phyloP scores from a whole-genome alignment of 1,140 invertebrate species.

The Bombus fervidus region DNA sequence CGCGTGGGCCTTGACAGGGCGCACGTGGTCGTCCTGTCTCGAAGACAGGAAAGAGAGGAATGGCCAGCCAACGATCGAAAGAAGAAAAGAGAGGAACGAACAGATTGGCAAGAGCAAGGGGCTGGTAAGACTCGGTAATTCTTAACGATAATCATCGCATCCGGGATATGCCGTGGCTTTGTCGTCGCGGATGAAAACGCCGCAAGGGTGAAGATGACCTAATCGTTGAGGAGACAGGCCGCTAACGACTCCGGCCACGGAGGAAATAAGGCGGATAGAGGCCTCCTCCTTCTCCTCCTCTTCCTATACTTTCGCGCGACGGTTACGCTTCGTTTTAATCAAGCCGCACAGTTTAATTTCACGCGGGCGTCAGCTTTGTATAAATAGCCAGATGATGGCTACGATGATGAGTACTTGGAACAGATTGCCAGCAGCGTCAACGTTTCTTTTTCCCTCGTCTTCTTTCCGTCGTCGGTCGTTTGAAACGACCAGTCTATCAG shows the following conservation, averaged over 20 bases:
- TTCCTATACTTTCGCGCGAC: not conserved
- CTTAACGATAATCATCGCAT: conserved; percentile 73
- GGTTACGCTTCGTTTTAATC: conserved; percentile 23
- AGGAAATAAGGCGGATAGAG: conserved; percentile 14
- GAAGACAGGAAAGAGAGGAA: conserved; percentile 51
- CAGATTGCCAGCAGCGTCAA: not conserved
- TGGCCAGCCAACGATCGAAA: not conserved
- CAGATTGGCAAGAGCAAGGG: conserved; percentile 24
- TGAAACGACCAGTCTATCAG: not conserved
- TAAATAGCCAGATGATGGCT: conserved; percentile 1
- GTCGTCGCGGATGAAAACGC: conserved; percentile 50
- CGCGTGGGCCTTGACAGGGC: conserved; percentile 73
- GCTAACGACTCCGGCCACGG: not conserved
- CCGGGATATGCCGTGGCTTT: conserved; percentile 68
- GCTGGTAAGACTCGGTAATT: conserved; percentile 47
- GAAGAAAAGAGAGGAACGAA: not conserved
- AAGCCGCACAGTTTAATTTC: conserved; percentile 20
- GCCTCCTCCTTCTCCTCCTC: not conserved
- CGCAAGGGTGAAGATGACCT: conserved; percentile 62
- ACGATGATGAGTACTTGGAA: not conserved
- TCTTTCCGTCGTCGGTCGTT: not conserved
- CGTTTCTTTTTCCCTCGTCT: not conserved
- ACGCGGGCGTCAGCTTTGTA: not conserved
- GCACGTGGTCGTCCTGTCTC: conserved; percentile 72
- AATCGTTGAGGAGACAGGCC: conserved; percentile 47